Percentiles rank a stretch among this genome's conserved stretches.
Evolutionary conservation across 2,888 invertebrate species (phyloP).

Genomic region (Crioceris asparagi): DNA sequence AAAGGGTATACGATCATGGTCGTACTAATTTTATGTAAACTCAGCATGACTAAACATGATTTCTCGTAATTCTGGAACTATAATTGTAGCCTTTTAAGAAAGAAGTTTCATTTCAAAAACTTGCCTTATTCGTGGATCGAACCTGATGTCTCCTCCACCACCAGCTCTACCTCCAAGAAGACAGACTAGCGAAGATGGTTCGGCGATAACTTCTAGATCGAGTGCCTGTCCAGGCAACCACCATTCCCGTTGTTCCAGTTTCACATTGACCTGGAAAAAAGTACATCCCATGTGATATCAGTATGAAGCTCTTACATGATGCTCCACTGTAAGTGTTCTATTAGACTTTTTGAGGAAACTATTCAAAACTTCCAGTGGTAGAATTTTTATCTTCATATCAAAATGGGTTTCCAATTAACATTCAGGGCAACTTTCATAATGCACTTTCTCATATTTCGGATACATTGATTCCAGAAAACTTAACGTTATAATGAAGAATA

Average conservation of each 20-base stretch:
- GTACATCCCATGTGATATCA: no score
- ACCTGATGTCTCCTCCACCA: constrained; percentile 43
- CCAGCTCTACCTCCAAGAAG: constrained; percentile 47
- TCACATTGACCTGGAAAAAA: constrained; percentile 46
- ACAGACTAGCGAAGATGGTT: constrained; percentile 51
- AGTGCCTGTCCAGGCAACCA: constrained; percentile 52
- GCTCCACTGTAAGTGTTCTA: background rate
- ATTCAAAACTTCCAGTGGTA: no score
- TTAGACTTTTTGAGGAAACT: no score
- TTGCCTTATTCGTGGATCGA: constrained; percentile 38
- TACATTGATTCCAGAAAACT: no score
- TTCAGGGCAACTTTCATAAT: no score
- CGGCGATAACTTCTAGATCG: constrained; percentile 49
- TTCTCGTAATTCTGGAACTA: no score
- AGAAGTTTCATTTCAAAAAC: constrained; percentile 9
- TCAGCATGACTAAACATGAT: constrained; percentile 1
- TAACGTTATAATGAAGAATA: no score
- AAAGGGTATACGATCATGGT: constrained; percentile 5
- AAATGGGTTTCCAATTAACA: no score
- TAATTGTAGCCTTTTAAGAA: no score
- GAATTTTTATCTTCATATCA: no score
- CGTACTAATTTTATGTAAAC: constrained; percentile 3
- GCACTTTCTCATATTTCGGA: no score
- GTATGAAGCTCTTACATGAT: no score
- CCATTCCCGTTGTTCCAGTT: constrained; percentile 50